Evolutionary conservation across 2,113 vertebrate species (phyloP), one percentile per base, ranked within the genome.

Genomic region (Sorex araneus): DNA sequence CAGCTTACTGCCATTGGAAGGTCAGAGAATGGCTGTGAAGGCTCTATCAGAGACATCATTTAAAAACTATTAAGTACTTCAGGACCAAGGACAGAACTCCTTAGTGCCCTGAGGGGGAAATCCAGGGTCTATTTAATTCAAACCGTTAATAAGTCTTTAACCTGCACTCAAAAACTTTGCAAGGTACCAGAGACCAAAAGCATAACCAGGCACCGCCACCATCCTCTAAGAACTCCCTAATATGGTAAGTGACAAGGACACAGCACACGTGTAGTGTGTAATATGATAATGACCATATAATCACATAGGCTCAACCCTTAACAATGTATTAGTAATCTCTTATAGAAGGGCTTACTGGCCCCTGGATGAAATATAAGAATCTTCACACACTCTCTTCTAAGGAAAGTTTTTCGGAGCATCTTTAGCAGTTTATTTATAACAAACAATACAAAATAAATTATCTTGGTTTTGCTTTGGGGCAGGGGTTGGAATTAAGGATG

Each of bases 21-120:
- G 27, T n/a, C 54, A 89, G n/a, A 89, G 32, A 74, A 74, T 43
- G 1, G 71, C 74, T 23, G 54, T 15, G 57, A 6, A 1, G 8
- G 21, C 5, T 21, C n/a, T 77, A 73, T 28, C 28, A 63, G 76
- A 89, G 43, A 40, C 16, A 13, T 27, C 43, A 0, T 23, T 80
- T 66, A 66, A 89, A 87, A 77, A 50, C 1, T 0, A 3, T 16
- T 13, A 50, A 32, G 57, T 2, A 30, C 25, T 87, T 94, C 77
- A 82, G 74, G 12, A 92, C 84, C 57, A 93, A 91, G 64, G 74
- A 90, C 75, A 95, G 81, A 84, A 16, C 30, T 81, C 6, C 60
- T 36, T 16, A 54, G 27, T 3, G 3, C 67, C 8, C 34, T 40
- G 36, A 19, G 21, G 21, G 10, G 54, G 64, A 79, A 79, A 9